Percentiles rank a stretch among this genome's conserved stretches.
Conservation (phyloP, 2,113 vertebrate genomes). For the Muntiacus reevesi region DNA sequence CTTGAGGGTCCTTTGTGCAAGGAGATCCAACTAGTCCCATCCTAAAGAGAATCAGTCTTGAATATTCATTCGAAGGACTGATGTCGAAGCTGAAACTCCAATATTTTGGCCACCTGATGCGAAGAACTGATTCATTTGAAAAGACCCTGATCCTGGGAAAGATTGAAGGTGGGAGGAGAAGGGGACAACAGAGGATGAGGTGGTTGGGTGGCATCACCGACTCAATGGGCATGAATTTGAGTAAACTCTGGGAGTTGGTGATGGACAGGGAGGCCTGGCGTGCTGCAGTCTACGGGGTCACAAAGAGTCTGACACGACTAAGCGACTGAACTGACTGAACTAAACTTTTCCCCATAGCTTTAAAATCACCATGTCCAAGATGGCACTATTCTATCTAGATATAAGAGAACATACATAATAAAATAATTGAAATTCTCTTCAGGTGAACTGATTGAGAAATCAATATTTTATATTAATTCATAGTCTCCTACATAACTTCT, state of each 20-base stretch:
- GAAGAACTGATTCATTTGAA: neutral
- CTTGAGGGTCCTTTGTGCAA: neutral
- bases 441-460: neutral
- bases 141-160: neutral
- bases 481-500: neutral
- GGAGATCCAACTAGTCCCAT: neutral
- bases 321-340: neutral
- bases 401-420: neutral
- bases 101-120: neutral
- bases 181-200: neutral
- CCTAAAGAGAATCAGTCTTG: neutral
- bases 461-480: neutral
- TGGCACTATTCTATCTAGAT: neutral
- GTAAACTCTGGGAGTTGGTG: neutral
- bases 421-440: neutral
- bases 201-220: neutral
- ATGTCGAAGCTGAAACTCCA: accelerated
- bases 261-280: neutral
- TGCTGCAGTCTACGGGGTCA: accelerated
- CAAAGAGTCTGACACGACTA: neutral
- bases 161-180: neutral
- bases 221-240: neutral
- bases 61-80: neutral
- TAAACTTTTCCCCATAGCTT: neutral
- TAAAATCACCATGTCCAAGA: neutral